A percentile compares a stretch with the other conserved stretches of the same genome.
These are phyloP conservation scores for Selene dorsalis DNA, from an alignment of 2,797 vertebrate species.

Conservation along the genomic window DNA sequence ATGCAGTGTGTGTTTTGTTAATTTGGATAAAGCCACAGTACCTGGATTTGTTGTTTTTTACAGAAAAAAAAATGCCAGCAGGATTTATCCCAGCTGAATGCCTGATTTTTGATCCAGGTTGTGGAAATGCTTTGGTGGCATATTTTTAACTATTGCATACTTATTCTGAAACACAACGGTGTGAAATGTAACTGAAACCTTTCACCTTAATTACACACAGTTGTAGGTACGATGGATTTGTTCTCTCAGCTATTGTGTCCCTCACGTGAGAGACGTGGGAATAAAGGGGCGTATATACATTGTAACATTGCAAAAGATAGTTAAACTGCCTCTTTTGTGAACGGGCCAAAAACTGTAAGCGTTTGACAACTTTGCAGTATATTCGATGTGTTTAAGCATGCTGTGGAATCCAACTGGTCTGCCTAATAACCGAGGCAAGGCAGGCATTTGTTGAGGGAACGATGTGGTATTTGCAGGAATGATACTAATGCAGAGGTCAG, in stretches of 20 bases:
- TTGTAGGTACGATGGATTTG: slow-evolving; percentile 5
- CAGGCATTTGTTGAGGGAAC: slow-evolving; percentile 48
- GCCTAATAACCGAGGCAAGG: slow-evolving; percentile 19
- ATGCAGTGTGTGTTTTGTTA: not conserved
- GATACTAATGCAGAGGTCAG: slow-evolving; percentile 54
- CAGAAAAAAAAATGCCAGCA: not conserved
- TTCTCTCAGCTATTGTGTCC: not conserved
- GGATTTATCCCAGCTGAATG: not conserved
- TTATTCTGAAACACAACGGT: not conserved
- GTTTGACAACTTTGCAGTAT: slow-evolving; percentile 3
- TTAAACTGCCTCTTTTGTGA: not conserved
- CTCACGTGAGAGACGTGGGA: not conserved
- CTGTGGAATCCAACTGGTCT: not conserved
- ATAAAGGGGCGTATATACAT: not conserved
- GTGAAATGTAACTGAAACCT: not conserved
- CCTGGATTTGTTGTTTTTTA: not conserved
- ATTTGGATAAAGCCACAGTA: not conserved
- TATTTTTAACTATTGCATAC: not conserved
- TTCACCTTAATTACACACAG: not conserved
- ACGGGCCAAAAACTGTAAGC: not conserved
- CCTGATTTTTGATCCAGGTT: not conserved
- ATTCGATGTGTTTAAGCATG: not conserved
- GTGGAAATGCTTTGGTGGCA: not conserved
- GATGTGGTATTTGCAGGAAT: slow-evolving; percentile 62
- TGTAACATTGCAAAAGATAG: not conserved